Conservation (phyloP, 2,113 vertebrate genomes). For the Zosterops pallidus region DNA sequence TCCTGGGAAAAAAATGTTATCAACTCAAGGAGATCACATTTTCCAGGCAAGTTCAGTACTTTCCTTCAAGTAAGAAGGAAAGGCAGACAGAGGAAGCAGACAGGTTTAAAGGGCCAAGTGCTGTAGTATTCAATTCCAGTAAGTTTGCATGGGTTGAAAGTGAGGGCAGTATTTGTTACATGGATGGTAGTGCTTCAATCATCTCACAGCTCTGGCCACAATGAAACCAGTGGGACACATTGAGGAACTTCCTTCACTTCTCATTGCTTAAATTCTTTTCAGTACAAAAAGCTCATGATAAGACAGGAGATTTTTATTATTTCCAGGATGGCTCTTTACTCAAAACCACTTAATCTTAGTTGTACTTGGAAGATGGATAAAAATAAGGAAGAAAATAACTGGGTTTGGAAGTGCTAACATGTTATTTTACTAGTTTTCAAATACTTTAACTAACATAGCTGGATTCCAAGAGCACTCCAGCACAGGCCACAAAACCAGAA, state of each 20-base stretch:
- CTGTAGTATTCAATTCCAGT: background rate
- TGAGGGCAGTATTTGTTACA: background rate
- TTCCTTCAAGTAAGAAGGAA: background rate
- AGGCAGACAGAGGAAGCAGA: background rate
- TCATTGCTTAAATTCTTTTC: background rate
- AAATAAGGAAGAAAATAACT: constrained; percentile 43
- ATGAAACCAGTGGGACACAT: background rate
- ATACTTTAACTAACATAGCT: constrained; percentile 24
- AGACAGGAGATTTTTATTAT: background rate
- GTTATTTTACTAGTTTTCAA: constrained; percentile 55
- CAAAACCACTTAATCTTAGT: constrained; percentile 11
- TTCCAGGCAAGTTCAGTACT: background rate
- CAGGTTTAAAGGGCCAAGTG: background rate
- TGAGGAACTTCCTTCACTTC: background rate
- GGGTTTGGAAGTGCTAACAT: constrained; percentile 17
- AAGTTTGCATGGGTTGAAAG: background rate
- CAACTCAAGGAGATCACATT: background rate
- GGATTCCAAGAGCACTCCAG: background rate
- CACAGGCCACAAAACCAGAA: constrained; percentile 34
- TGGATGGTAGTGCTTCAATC: background rate
- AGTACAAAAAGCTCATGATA: background rate
- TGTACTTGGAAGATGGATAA: constrained; percentile 26
- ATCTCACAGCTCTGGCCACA: background rate
- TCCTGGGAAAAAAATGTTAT: background rate
- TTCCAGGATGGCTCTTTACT: background rate